Evolutionary conservation across 2,888 invertebrate genomes (phyloP).

Genomic region (Chrysotoxum bicinctum): DNA sequence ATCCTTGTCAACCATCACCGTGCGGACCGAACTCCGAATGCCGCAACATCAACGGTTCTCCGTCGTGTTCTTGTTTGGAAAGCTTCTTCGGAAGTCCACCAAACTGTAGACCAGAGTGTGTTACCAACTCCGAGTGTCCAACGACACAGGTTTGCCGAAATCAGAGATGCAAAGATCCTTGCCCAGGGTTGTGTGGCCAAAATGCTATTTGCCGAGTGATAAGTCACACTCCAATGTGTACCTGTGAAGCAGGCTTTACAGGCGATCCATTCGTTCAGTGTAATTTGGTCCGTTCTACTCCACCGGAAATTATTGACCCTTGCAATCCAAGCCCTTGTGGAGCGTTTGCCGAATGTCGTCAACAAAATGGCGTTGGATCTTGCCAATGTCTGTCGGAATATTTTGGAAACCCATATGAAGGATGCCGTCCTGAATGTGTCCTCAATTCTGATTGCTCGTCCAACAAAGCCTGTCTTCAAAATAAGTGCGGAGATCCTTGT

Average conservation of each 20-base stretch:
- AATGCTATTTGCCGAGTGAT: conserved; percentile 89
- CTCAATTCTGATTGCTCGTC: conserved; percentile 88
- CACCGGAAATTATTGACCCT: conserved; percentile 83
- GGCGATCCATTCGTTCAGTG: conserved; percentile 82
- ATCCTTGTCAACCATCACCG: conserved; percentile 83
- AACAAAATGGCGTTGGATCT: conserved; percentile 85
- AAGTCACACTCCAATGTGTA: conserved; percentile 90
- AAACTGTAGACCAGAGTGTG: conserved; percentile 88
- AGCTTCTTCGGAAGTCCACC: conserved; percentile 88
- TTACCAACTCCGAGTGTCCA: conserved; percentile 88
- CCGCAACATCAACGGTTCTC: conserved; percentile 83
- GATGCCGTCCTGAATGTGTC: conserved; percentile 89
- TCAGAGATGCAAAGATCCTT: conserved; percentile 89
- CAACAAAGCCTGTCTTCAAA: conserved; percentile 87
- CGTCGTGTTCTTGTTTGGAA: conserved; percentile 88
- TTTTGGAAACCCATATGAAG: conserved; percentile 90
- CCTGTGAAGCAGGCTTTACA: conserved; percentile 83
- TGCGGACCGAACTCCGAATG: conserved; percentile 84
- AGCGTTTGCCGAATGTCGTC: conserved; percentile 87
- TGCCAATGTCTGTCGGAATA: conserved; percentile 88
- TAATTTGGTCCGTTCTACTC: conserved; percentile 81
- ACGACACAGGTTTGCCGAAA: conserved; percentile 87
- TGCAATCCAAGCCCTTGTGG: conserved; percentile 92
- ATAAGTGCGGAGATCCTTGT: conserved; percentile 90
- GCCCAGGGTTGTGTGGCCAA: conserved; percentile 87